A percentile compares a stretch with the other conserved stretches of the same genome.
Conservation (phyloP, 2,797 vertebrate species). For the Scolopax rusticola region DNA sequence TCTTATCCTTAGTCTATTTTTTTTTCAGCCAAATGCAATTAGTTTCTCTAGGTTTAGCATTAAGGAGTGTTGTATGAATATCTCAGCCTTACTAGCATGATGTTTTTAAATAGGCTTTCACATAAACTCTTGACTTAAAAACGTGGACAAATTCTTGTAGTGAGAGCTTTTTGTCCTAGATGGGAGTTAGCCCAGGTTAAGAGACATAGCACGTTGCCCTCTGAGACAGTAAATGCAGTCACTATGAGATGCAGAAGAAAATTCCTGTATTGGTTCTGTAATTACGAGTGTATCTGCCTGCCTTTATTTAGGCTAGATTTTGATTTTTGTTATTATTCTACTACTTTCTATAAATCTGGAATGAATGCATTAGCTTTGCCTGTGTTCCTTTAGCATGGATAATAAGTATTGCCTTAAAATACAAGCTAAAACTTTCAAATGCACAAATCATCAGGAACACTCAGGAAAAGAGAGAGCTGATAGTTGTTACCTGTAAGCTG, state of each 20-base stretch:
- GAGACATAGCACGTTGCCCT: neutral
- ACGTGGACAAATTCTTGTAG: neutral
- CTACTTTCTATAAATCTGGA: neutral
- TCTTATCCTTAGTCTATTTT: neutral
- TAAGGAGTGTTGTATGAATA: neutral
- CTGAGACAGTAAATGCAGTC: neutral
- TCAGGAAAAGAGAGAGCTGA: neutral
- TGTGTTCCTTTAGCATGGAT: neutral
- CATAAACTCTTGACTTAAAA: neutral
- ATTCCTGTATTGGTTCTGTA: neutral
- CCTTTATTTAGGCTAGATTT: neutral
- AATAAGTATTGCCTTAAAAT: neutral
- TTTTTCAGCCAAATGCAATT: neutral
- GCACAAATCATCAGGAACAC: neutral
- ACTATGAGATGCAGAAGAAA: neutral
- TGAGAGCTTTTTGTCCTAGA: neutral
- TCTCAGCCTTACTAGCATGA: neutral
- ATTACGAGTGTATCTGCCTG: neutral
- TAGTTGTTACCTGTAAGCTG: neutral
- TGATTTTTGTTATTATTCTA: neutral
- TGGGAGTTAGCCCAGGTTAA: neutral
- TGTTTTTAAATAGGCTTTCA: neutral
- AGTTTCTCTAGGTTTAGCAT: neutral
- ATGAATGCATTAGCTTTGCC: neutral
- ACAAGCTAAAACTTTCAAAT: neutral